Evolutionary conservation across 2,797 vertebrate species (phyloP).

Genomic region (Chaenodraco wilsoni): DNA sequence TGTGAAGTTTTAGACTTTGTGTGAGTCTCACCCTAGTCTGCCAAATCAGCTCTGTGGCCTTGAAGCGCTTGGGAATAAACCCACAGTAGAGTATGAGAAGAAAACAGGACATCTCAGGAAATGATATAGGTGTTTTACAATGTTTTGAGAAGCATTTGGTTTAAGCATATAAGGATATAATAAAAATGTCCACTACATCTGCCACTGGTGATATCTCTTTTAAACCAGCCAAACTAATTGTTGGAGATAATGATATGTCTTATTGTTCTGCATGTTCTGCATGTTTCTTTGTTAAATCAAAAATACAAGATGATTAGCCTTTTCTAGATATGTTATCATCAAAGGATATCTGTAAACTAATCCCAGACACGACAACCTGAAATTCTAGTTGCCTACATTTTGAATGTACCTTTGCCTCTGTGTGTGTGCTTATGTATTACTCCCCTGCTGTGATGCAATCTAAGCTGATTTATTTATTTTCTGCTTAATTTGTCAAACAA

Average conservation of each 20-base stretch:
- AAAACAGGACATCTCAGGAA: no score
- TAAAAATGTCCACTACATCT: background rate
- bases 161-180: no score
- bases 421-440: conserved; percentile 24
- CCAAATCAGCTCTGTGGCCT: no score
- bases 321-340: conserved; percentile 7
- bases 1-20: no score
- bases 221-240: background rate
- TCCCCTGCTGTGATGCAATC: conserved; percentile 49
- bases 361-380: background rate
- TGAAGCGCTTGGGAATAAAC: no score
- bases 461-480: conserved; percentile 68
- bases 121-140: no score
- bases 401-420: background rate
- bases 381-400: background rate
- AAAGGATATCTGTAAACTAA: background rate
- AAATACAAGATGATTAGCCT: background rate
- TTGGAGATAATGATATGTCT: background rate
- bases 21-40: no score
- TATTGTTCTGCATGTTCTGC: background rate
- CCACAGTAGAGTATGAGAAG: no score
- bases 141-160: no score
- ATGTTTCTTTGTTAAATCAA: background rate
- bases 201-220: background rate
- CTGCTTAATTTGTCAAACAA: conserved; percentile 74